phyloP scores from a whole-genome alignment of 2,797 vertebrate genomes.

The Chrosomus eos region DNA sequence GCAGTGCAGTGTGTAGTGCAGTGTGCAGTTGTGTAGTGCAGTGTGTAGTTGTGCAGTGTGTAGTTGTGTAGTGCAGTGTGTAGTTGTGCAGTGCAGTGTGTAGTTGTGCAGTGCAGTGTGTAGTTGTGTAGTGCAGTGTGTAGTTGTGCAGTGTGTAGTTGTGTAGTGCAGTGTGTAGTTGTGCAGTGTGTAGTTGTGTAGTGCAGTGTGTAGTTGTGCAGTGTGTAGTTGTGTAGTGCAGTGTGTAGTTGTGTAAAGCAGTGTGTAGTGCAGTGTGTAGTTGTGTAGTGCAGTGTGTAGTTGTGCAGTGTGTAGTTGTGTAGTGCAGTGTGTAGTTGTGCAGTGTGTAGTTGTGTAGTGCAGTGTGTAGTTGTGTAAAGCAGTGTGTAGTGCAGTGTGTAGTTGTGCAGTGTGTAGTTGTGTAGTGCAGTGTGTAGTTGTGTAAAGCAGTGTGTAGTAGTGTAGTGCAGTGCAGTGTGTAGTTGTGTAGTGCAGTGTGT shows the following conservation, averaged over 20 bases:
- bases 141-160: background rate
- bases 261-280: too few species aligned
- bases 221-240: conserved; percentile 56
- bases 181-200: background rate
- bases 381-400: too few species aligned
- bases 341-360: background rate
- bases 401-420: background rate
- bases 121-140: conserved; percentile 61
- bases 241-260: too few species aligned
- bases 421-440: conserved; percentile 56
- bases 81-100: too few species aligned
- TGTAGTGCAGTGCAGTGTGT: too few species aligned
- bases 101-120: conserved; percentile 55
- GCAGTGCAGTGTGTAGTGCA: conserved; percentile 62
- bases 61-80: conserved; percentile 61
- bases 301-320: background rate
- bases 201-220: too few species aligned
- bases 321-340: too few species aligned
- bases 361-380: conserved; percentile 56
- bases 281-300: conserved; percentile 65
- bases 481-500: background rate
- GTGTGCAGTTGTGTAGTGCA: conserved; percentile 56
- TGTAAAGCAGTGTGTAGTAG: too few species aligned
- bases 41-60: too few species aligned
- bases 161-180: too few species aligned